phyloP scores from a whole-genome alignment of 2,797 vertebrate species.

The Rhinophrynus dorsalis region DNA sequence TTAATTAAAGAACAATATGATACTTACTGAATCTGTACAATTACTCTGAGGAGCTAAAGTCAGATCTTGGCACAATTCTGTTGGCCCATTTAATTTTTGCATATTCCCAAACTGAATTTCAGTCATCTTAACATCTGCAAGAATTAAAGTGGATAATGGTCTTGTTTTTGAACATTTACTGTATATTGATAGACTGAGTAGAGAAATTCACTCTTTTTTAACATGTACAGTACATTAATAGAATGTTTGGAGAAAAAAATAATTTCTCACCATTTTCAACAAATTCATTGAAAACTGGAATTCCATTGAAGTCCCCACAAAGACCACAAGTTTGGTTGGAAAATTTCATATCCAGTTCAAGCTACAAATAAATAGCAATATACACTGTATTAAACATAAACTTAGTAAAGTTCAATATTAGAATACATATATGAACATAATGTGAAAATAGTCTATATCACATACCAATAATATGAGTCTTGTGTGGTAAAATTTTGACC shows the following conservation, averaged over 20 bases:
- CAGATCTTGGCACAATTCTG: constrained; percentile 75
- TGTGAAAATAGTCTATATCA: too few relatives aligned
- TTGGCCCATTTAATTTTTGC: constrained; percentile 82
- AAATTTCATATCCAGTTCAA: constrained; percentile 79
- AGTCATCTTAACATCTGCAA: constrained; percentile 66
- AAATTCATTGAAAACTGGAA: constrained; percentile 72
- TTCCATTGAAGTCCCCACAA: constrained; percentile 82
- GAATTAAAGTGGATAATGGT: constrained; percentile 1
- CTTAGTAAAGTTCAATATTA: too few relatives aligned
- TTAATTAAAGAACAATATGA: too few relatives aligned
- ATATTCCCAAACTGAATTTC: constrained; percentile 69
- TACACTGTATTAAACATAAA: neutral
- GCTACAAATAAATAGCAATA: constrained; percentile 65
- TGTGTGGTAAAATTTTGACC: too few relatives aligned
- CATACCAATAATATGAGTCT: too few relatives aligned
- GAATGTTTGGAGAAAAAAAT: neutral
- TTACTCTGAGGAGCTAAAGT: constrained; percentile 14
- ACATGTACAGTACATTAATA: too few relatives aligned
- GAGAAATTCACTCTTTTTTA: too few relatives aligned
- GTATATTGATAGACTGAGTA: neutral
- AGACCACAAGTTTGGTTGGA: constrained; percentile 80
- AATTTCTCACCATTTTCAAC: constrained; percentile 69
- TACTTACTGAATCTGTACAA: constrained; percentile 69
- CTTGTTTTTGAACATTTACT: neutral
- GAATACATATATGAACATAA: neutral